A percentile compares a stretch with the other conserved stretches of the same genome.
phyloP scores from a whole-genome alignment of 2,888 invertebrate species.

The Eupithecia insigniata region DNA sequence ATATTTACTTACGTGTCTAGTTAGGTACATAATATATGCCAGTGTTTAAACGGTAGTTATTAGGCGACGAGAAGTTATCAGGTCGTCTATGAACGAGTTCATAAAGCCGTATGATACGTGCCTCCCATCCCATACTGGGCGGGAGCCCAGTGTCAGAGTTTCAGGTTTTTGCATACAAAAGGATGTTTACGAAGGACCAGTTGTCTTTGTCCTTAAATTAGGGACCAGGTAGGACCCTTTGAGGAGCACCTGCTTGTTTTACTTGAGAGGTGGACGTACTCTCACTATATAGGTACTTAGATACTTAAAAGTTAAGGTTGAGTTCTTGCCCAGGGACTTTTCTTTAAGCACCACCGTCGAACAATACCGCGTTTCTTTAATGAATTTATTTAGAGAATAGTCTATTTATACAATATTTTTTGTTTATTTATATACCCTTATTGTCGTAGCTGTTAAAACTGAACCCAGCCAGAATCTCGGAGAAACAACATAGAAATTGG shows the following conservation, averaged over 20 bases:
- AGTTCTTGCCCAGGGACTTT: not conserved
- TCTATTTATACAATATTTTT: no score
- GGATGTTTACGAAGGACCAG: conserved; percentile 16
- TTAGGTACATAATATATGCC: not conserved
- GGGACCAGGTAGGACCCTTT: conserved; percentile 3
- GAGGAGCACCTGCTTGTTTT: not conserved
- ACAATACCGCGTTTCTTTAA: not conserved
- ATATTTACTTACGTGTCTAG: no score
- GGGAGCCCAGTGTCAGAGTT: not conserved
- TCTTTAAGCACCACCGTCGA: not conserved
- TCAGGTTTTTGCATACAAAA: conserved; percentile 28
- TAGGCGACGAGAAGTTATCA: not conserved
- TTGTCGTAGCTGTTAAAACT: no score
- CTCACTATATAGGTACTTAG: not conserved
- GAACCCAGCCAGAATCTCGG: no score
- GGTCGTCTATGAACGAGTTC: not conserved
- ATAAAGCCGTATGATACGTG: not conserved
- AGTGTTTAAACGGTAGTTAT: not conserved
- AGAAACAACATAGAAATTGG: no score
- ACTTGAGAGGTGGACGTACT: not conserved
- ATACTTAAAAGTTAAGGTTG: not conserved
- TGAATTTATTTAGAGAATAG: not conserved
- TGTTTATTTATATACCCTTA: no score
- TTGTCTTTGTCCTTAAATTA: conserved; percentile 8
- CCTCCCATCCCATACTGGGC: no score